Conservation (phyloP, 2,113 vertebrate genomes). For the Peromyscus maniculatus region DNA sequence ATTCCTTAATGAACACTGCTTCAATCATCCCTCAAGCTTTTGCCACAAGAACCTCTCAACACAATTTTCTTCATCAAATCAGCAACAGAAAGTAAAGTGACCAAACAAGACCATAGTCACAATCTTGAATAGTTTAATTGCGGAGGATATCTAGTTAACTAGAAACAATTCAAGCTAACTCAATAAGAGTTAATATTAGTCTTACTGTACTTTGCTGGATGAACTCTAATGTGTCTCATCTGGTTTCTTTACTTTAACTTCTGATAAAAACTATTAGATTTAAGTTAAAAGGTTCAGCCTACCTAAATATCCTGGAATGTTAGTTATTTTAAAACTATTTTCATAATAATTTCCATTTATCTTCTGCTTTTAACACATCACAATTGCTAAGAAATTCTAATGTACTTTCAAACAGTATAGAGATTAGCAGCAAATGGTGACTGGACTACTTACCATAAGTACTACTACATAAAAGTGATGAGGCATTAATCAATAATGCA, state of each 20-base stretch:
- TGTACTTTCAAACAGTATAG: not conserved
- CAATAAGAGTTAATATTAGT: not conserved
- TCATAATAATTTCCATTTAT: slow-evolving; percentile 2
- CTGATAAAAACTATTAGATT: not conserved
- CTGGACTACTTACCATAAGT: not conserved
- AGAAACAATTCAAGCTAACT: not conserved
- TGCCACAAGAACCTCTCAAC: not conserved
- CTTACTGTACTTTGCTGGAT: not conserved
- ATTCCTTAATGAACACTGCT: not conserved
- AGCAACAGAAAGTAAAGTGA: not conserved
- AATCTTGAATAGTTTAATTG: not conserved
- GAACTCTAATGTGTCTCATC: not conserved
- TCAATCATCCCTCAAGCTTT: not conserved
- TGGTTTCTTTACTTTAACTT: not conserved
- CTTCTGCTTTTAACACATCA: not conserved
- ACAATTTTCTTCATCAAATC: not conserved
- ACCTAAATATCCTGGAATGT: not conserved
- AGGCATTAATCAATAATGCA: not conserved
- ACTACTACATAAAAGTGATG: not conserved
- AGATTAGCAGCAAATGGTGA: not conserved
- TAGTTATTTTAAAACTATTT: slow-evolving; percentile 24
- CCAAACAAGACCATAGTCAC: not conserved
- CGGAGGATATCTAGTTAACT: not conserved
- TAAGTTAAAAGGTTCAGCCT: not conserved
- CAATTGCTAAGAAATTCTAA: slow-evolving; percentile 19